A percentile compares a stretch with the other conserved stretches of the same genome.
Conservation (phyloP, 2,888 invertebrate species). For the Crioceris asparagi region DNA sequence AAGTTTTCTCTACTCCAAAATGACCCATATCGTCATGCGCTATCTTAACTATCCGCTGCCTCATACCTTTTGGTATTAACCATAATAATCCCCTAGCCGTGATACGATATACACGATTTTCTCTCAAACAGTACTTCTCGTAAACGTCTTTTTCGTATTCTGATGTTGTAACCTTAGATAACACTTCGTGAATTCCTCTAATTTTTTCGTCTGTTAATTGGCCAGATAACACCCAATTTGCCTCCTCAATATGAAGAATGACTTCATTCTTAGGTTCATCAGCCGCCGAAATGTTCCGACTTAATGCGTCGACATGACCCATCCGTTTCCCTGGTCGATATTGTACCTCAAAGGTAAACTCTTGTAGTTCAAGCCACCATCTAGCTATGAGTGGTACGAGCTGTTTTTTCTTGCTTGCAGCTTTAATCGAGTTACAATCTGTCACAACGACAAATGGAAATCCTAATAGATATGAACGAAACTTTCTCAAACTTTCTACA, state of each 20-base stretch:
- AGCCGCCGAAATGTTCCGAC: conserved; percentile 17
- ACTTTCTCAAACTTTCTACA: conserved; percentile 26
- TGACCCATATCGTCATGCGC: conserved; percentile 34
- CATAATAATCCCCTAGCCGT: conserved; percentile 18
- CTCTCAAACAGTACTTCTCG: conserved; percentile 14
- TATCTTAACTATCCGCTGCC: conserved; percentile 17
- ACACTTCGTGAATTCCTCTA: conserved; percentile 10
- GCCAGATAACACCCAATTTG: conserved; percentile 19
- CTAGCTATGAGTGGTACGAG: conserved; percentile 22
- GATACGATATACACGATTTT: conserved; percentile 15
- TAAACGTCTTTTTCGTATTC: conserved; percentile 12
- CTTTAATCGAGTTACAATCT: conserved; percentile 28
- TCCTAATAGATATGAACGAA: conserved; percentile 27
- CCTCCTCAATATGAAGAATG: conserved; percentile 15
- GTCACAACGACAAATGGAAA: conserved; percentile 24
- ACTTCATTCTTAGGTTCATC: conserved; percentile 4
- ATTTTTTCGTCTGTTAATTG: conserved; percentile 19
- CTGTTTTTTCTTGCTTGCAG: conserved; percentile 23
- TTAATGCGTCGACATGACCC: conserved; percentile 20
- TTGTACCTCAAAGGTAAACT: conserved; percentile 18
- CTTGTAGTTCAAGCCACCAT: conserved; percentile 19
- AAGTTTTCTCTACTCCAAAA: conserved; percentile 29
- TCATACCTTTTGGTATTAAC: conserved; percentile 28
- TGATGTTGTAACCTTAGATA: conserved; percentile 13
- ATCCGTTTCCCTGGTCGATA: conserved; percentile 17